Conservation (phyloP, 2,888 invertebrate species). For the Drosophila colorata region DNA sequence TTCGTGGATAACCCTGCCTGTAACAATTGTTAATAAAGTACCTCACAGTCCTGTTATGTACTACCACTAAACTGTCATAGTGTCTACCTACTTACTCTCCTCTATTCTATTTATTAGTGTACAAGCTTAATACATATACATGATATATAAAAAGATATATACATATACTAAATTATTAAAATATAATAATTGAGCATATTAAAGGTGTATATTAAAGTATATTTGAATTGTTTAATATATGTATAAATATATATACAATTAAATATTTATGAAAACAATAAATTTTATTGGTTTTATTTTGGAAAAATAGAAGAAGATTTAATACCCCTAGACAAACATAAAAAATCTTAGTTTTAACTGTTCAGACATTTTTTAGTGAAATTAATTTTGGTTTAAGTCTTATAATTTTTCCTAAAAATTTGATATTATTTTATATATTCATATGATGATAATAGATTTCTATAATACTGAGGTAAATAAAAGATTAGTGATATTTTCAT, state of each 20-base stretch:
- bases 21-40: constrained; percentile 54
- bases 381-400: too few species aligned
- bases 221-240: constrained; percentile 51
- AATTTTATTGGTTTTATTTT: neutral
- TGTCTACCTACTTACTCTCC: constrained; percentile 38
- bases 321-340: too few species aligned
- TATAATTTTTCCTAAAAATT: too few species aligned
- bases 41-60: constrained; percentile 34
- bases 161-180: constrained; percentile 1
- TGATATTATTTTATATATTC: too few species aligned
- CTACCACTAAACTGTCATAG: constrained; percentile 31
- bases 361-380: too few species aligned
- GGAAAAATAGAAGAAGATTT: too few species aligned
- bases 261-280: constrained; percentile 60
- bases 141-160: constrained; percentile 3
- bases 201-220: constrained; percentile 35
- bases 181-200: constrained; percentile 23
- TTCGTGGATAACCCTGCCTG: constrained; percentile 35
- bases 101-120: constrained; percentile 27
- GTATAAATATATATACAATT: constrained; percentile 44
- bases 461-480: too few species aligned
- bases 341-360: too few species aligned
- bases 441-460: too few species aligned
- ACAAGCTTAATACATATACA: constrained; percentile 17
- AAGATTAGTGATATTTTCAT: neutral